Conservation (phyloP, 2,797 vertebrate species). For the Danio albolineatus region DNA sequence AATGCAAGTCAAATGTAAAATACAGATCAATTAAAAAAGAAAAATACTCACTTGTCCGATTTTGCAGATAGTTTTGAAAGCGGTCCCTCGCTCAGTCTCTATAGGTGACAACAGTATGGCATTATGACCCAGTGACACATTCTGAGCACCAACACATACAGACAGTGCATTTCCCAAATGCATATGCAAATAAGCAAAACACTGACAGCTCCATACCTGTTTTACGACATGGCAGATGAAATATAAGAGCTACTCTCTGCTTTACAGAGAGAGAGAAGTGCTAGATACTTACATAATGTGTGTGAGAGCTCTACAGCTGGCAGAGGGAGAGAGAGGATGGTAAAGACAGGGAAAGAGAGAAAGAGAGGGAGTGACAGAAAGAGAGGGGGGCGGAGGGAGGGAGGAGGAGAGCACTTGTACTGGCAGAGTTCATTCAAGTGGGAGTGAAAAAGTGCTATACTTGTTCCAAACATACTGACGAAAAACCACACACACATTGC, state of each 20-base stretch:
- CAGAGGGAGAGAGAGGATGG: conserved; percentile 15
- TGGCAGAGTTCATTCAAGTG: conserved; percentile 44
- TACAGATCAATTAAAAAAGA: background rate
- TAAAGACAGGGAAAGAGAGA: conserved; percentile 11
- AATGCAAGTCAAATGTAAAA: too few relatives aligned
- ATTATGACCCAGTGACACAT: conserved; percentile 19
- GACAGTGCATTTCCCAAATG: background rate
- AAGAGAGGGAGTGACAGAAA: conserved; percentile 38
- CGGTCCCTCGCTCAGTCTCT: conserved; percentile 53
- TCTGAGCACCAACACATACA: background rate
- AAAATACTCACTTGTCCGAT: conserved; percentile 51
- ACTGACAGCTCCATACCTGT: conserved; percentile 34
- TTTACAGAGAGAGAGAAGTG: conserved; percentile 23
- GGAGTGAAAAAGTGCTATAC: conserved; percentile 46
- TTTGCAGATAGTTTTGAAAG: conserved; percentile 32
- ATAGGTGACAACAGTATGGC: conserved; percentile 9
- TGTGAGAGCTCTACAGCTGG: conserved; percentile 43
- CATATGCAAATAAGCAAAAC: conserved; percentile 19
- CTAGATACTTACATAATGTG: conserved; percentile 62
- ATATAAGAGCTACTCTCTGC: conserved; percentile 10
- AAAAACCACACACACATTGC: background rate
- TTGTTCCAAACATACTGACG: conserved; percentile 41
- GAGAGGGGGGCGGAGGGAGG: conserved; percentile 23
- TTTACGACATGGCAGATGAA: conserved; percentile 38
- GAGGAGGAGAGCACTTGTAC: conserved; percentile 37